Percentiles rank a stretch among this genome's conserved stretches.
phyloP scores from a whole-genome alignment of 2,797 vertebrate genomes.

The Sebastes steindachneri region DNA sequence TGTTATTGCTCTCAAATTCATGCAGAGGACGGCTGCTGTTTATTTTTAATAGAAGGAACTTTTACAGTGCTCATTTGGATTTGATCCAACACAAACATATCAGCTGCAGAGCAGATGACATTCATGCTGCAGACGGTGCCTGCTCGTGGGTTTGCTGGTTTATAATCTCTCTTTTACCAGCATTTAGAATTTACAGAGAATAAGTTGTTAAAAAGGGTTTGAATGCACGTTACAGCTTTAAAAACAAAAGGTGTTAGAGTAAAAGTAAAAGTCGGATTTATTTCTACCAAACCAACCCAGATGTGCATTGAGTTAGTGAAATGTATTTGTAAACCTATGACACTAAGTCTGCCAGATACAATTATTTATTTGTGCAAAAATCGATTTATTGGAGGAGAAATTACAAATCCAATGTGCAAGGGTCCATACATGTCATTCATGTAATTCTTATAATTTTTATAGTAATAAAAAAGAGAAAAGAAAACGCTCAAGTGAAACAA shows the following conservation, averaged over 20 bases:
- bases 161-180: background rate
- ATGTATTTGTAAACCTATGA: background rate
- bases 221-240: background rate
- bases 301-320: background rate
- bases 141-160: background rate
- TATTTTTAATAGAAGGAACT: slow-evolving; percentile 42
- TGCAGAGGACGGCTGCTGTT: slow-evolving; percentile 7
- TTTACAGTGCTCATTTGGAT: slow-evolving; percentile 54
- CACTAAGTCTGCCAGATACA: background rate
- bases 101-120: slow-evolving; percentile 57
- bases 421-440: background rate
- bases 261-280: background rate
- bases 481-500: background rate
- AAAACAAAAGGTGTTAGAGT: background rate
- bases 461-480: background rate
- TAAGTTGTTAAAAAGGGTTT: background rate
- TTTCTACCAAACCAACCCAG: background rate
- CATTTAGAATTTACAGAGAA: background rate
- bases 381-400: background rate
- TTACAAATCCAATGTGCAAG: background rate
- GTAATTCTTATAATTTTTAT: background rate
- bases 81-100: slow-evolving; percentile 54
- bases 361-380: background rate
- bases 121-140: slow-evolving; percentile 28
- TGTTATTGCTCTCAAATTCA: background rate